Percentiles rank a stretch among this genome's conserved stretches.
phyloP scores from a whole-genome alignment of 2,797 vertebrate species.

The Bryconaethiops microstoma region DNA sequence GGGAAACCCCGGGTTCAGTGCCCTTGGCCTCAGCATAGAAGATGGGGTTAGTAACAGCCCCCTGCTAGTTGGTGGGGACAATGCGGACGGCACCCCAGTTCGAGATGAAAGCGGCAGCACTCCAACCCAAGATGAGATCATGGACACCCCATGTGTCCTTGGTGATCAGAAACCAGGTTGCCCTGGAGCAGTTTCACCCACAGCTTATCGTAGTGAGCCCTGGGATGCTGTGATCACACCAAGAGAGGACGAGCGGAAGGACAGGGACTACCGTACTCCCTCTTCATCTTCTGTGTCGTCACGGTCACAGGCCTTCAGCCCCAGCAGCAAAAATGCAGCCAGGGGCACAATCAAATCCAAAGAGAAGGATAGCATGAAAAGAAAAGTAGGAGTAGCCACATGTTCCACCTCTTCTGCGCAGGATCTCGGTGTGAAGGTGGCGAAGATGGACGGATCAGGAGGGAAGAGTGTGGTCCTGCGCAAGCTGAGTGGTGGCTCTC shows the following conservation, averaged over 20 bases:
- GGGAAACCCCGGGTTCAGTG: constrained; percentile 94
- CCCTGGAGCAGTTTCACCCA: constrained; percentile 76
- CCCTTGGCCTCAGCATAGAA: constrained; percentile 83
- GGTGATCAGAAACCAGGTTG: constrained; percentile 65
- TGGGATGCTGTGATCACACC: constrained; percentile 86
- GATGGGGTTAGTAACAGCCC: constrained; percentile 66
- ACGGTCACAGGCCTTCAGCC: constrained; percentile 71
- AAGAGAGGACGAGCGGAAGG: constrained; percentile 65
- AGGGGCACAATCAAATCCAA: constrained; percentile 78
- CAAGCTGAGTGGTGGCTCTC: constrained; percentile 62
- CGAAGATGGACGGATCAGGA: constrained; percentile 68
- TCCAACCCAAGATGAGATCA: constrained; percentile 98
- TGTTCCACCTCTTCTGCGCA: constrained; percentile 56
- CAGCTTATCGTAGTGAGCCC: constrained; percentile 85
- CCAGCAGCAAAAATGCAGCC: constrained; percentile 70
- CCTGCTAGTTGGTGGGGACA: constrained; percentile 79
- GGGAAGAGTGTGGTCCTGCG: constrained; percentile 68
- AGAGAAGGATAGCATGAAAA: constrained; percentile 61
- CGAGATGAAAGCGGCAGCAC: constrained; percentile 94
- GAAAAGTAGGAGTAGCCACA: constrained; percentile 56
- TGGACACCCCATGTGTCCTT: constrained; percentile 88
- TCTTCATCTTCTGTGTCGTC: constrained; percentile 51
- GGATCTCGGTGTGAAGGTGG: constrained; percentile 57
- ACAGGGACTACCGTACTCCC: constrained; percentile 66
- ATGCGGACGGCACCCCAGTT: constrained; percentile 91